phyloP scores from a whole-genome alignment of 2,888 invertebrate species.

The Thera obeliscata region DNA sequence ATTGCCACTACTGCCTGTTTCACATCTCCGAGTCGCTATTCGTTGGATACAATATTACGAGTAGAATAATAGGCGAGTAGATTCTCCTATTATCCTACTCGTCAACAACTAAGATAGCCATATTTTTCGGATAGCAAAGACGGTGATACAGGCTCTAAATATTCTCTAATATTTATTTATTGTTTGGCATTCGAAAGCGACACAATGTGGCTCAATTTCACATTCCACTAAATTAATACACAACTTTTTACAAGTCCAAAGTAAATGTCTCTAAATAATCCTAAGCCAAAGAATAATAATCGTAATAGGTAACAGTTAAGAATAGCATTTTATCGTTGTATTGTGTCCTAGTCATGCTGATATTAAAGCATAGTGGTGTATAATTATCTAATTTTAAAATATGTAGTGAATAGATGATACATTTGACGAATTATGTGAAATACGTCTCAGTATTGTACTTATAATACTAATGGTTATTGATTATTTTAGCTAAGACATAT shows the following conservation, averaged over 20 bases:
- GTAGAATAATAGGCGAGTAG: too few species aligned
- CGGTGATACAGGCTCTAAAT: too few species aligned
- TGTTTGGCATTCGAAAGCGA: conserved; percentile 5
- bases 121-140: too few species aligned
- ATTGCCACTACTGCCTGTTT: too few species aligned
- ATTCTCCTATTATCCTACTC: too few species aligned
- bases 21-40: too few species aligned
- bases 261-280: conserved; percentile 13
- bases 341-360: conserved; percentile 39
- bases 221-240: conserved; percentile 35
- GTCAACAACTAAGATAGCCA: too few species aligned
- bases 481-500: conserved; percentile 35
- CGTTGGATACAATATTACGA: too few species aligned
- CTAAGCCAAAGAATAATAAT: conserved; percentile 39
- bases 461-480: conserved; percentile 36
- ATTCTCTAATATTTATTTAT: not conserved
- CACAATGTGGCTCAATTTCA: conserved; percentile 28
- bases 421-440: conserved; percentile 10
- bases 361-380: conserved; percentile 35
- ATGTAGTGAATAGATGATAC: conserved; percentile 35
- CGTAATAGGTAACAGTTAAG: conserved; percentile 30
- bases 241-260: conserved; percentile 12
- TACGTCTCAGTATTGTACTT: conserved; percentile 39
- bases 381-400: conserved; percentile 36
- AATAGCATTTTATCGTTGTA: conserved; percentile 34